phyloP scores from a whole-genome alignment of 1,140 invertebrate genomes.

The Acromyrmex echinatior region DNA sequence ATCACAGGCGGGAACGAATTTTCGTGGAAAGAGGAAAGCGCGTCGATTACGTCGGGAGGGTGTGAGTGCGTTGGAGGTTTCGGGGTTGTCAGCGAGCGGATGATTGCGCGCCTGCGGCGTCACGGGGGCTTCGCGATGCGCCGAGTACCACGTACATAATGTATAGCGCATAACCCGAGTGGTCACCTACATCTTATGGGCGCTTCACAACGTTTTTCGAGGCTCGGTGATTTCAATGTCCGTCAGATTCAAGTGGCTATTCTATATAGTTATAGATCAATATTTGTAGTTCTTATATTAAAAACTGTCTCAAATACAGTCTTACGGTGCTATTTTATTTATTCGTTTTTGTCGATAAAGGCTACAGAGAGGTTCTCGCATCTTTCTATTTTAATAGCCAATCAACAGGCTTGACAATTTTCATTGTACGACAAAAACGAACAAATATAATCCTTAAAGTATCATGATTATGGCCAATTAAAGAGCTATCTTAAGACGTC shows the following conservation, averaged over 20 bases:
- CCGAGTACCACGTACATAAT: constrained; percentile 74
- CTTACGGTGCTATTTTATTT: too few relatives aligned
- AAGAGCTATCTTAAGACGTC: too few relatives aligned
- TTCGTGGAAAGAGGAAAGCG: constrained; percentile 69
- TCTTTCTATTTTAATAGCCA: too few relatives aligned
- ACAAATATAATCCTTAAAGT: too few relatives aligned
- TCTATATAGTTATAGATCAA: background rate
- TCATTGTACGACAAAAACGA: too few relatives aligned
- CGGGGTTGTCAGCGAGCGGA: constrained; percentile 75
- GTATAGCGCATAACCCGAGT: constrained; percentile 67
- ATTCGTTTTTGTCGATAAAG: too few relatives aligned
- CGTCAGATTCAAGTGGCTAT: background rate
- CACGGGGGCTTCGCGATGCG: constrained; percentile 75
- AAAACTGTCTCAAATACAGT: too few relatives aligned
- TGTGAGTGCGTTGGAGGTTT: constrained; percentile 73
- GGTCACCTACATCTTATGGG: constrained; percentile 75
- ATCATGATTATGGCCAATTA: too few relatives aligned
- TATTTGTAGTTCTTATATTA: too few relatives aligned
- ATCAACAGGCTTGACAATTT: too few relatives aligned
- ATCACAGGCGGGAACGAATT: constrained; percentile 70
- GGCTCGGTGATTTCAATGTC: background rate
- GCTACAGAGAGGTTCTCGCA: too few relatives aligned
- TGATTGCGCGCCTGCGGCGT: constrained; percentile 79
- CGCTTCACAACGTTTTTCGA: constrained; percentile 66
- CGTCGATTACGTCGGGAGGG: constrained; percentile 65